Evolutionary conservation across 2,888 invertebrate genomes (phyloP).

Genomic region (Abscondita cerata): DNA sequence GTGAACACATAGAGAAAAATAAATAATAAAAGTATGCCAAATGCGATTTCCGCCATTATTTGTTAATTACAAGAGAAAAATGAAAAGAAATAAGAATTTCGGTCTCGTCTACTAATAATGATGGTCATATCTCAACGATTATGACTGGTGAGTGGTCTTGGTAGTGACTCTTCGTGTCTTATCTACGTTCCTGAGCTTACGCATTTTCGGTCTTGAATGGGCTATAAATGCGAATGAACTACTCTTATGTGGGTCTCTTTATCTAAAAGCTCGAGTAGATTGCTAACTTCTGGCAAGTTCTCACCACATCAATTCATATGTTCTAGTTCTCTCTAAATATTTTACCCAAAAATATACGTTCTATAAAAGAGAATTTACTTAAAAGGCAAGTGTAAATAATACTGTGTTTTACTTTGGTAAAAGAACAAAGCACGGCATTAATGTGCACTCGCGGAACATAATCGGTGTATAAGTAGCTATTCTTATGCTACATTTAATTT

Average conservation of each 20-base stretch:
- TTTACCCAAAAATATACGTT: too few relatives aligned
- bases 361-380: too few relatives aligned
- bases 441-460: background rate
- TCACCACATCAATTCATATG: constrained; percentile 45
- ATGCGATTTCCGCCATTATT: too few relatives aligned
- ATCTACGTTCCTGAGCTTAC: constrained; percentile 43
- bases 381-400: too few relatives aligned
- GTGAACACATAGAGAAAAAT: too few relatives aligned
- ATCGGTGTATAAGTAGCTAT: background rate
- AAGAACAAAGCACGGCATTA: too few relatives aligned
- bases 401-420: too few relatives aligned
- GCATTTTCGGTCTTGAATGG: constrained; percentile 45
- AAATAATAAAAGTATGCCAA: too few relatives aligned
- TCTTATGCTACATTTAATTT: constrained; percentile 8
- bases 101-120: constrained; percentile 27
- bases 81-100: constrained; percentile 15
- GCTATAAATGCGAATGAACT: constrained; percentile 47
- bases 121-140: constrained; percentile 27
- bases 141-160: constrained; percentile 29
- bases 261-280: constrained; percentile 40
- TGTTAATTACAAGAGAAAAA: too few relatives aligned
- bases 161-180: constrained; percentile 34
- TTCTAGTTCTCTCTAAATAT: constrained; percentile 40
- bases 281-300: constrained; percentile 42
- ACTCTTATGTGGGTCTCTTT: constrained; percentile 45